phyloP scores from a whole-genome alignment of 2,113 vertebrate genomes.

The Panthera tigris region DNA sequence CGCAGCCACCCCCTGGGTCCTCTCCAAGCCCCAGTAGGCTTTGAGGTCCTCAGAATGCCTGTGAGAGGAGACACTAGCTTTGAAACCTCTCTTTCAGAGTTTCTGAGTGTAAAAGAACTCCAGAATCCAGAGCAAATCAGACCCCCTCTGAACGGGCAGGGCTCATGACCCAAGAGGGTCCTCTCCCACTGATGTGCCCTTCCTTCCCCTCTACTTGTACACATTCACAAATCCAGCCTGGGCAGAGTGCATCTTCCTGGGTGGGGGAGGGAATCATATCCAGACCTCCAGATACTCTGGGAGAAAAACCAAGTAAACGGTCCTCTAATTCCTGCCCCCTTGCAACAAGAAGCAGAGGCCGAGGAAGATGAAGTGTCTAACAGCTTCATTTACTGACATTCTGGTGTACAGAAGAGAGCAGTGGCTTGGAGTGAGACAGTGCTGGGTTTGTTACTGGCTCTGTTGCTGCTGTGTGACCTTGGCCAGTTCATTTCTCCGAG shows the following conservation, averaged over 20 bases:
- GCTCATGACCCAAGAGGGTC: not conserved
- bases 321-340: not conserved
- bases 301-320: not conserved
- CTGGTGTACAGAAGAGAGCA: not conserved
- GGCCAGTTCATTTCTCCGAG: not conserved
- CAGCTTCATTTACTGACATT: not conserved
- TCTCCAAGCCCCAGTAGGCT: not conserved
- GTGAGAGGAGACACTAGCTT: not conserved
- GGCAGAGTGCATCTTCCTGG: not conserved
- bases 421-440: not conserved
- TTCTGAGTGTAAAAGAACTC: not conserved
- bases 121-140: not conserved
- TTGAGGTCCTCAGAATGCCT: not conserved
- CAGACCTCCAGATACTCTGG: not conserved
- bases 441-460: not conserved
- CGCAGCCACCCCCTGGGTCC: not conserved
- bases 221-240: not conserved
- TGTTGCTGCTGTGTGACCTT: not conserved
- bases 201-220: not conserved
- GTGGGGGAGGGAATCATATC: not conserved
- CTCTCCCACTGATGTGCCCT: not conserved
- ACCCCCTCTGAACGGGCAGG: not conserved
- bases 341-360: not conserved
- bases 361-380: not conserved
- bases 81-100: not conserved